Conservation (phyloP, 1,140 invertebrate genomes). For the Ganaspis sp. region DNA sequence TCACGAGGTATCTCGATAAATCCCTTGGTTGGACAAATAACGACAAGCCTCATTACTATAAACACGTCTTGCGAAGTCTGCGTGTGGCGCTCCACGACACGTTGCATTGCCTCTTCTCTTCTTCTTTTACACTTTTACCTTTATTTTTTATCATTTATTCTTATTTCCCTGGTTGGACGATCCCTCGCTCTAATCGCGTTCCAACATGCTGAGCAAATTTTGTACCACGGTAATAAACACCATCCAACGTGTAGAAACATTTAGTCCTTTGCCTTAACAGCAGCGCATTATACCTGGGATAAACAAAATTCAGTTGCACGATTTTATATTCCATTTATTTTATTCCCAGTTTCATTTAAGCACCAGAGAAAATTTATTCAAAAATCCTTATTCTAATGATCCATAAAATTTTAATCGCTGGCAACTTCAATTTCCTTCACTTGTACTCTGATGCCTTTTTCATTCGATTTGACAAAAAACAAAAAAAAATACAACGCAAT, state of each 20-base stretch:
- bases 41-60: slow-evolving; percentile 76
- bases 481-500: too few species aligned
- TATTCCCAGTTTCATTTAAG: background rate
- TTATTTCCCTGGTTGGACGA: slow-evolving; percentile 51
- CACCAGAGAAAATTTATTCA: background rate
- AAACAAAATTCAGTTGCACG: slow-evolving; percentile 26
- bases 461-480: too few species aligned
- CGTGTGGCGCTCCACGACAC: slow-evolving; percentile 63
- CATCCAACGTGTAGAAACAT: slow-evolving; percentile 32
- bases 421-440: too few species aligned
- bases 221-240: slow-evolving; percentile 52
- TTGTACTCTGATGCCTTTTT: too few species aligned
- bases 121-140: slow-evolving; percentile 34
- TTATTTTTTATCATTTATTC: slow-evolving; percentile 48
- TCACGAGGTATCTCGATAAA: slow-evolving; percentile 74
- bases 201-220: slow-evolving; percentile 45
- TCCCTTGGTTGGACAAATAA: slow-evolving; percentile 74
- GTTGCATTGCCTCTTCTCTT: slow-evolving; percentile 52
- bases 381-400: background rate
- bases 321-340: background rate
- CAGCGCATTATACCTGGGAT: background rate
- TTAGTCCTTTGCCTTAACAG: slow-evolving; percentile 8
- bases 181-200: slow-evolving; percentile 51
- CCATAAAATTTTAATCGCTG: too few species aligned
- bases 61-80: slow-evolving; percentile 72